Conservation (phyloP, 1,140 invertebrate genomes). For the Drosophila tani region DNA sequence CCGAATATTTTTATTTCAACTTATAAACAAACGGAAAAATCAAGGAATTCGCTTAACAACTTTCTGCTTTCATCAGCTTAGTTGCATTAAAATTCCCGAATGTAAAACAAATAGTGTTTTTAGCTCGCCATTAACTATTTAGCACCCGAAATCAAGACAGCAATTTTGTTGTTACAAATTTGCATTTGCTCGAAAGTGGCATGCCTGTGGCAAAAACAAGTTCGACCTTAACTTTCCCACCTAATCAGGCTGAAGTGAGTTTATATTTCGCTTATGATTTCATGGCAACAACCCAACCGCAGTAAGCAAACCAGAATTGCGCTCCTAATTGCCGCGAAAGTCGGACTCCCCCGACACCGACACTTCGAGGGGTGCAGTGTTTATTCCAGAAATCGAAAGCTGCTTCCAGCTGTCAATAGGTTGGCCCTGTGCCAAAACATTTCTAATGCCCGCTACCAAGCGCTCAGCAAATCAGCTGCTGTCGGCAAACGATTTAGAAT, state of each 20-base stretch:
- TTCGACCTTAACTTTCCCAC: constrained; percentile 33
- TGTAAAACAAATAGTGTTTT: not conserved
- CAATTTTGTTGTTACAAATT: constrained; percentile 8
- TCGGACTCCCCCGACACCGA: constrained; percentile 5
- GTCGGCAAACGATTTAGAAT: constrained; percentile 30
- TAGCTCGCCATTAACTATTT: constrained; percentile 5
- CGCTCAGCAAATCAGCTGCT: constrained; percentile 57
- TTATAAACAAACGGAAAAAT: constrained; percentile 14
- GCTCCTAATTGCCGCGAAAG: constrained; percentile 31
- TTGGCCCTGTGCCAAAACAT: constrained; percentile 73
- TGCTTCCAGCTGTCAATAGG: constrained; percentile 60
- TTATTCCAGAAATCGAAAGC: constrained; percentile 67
- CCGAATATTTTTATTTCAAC: not conserved
- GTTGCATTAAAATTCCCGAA: not conserved
- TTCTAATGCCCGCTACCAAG: constrained; percentile 63
- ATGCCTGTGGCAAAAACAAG: constrained; percentile 7
- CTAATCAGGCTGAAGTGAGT: constrained; percentile 11
- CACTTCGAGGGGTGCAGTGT: not conserved
- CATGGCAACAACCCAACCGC: constrained; percentile 28
- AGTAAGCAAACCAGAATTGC: constrained; percentile 24
- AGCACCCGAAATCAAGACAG: not conserved
- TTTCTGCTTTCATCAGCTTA: not conserved
- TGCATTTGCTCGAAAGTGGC: constrained; percentile 23
- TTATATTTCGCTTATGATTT: constrained; percentile 62
- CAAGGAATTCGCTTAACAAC: constrained; percentile 1